phyloP scores from a whole-genome alignment of 2,888 invertebrate species.

The Hyalella azteca region DNA sequence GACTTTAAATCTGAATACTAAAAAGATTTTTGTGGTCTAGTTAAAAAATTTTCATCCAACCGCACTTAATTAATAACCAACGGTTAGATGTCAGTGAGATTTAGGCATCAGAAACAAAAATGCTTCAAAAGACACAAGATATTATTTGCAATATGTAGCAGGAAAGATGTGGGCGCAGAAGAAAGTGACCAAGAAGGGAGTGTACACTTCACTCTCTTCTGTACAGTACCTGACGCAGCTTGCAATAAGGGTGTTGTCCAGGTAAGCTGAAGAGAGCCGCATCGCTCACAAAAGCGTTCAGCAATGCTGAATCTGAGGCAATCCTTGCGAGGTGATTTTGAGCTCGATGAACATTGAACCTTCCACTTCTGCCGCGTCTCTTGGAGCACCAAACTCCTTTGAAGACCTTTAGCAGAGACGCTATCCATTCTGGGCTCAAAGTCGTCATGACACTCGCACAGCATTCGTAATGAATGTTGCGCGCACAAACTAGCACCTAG shows the following conservation, averaged over 20 bases:
- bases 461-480: background rate
- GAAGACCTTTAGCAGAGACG: background rate
- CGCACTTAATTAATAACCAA: no score
- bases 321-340: conserved; percentile 5
- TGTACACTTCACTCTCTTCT: no score
- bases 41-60: no score
- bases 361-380: conserved; percentile 10
- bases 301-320: conserved; percentile 22
- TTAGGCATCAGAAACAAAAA: no score
- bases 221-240: background rate
- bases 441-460: background rate
- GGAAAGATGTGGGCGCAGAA: no score
- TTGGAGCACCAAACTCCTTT: conserved; percentile 27
- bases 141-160: no score
- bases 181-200: no score
- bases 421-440: conserved; percentile 3
- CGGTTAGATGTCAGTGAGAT: no score
- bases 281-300: conserved; percentile 15
- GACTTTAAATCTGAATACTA: no score
- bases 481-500: no score
- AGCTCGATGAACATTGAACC: conserved; percentile 12
- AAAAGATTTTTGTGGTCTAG: no score
- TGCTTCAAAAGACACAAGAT: no score
- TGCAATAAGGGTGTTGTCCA: conserved; percentile 14
- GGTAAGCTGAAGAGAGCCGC: conserved; percentile 1